Evolutionary conservation across 2,113 vertebrate genomes (phyloP).

Genomic region (Xenopus laevis): DNA sequence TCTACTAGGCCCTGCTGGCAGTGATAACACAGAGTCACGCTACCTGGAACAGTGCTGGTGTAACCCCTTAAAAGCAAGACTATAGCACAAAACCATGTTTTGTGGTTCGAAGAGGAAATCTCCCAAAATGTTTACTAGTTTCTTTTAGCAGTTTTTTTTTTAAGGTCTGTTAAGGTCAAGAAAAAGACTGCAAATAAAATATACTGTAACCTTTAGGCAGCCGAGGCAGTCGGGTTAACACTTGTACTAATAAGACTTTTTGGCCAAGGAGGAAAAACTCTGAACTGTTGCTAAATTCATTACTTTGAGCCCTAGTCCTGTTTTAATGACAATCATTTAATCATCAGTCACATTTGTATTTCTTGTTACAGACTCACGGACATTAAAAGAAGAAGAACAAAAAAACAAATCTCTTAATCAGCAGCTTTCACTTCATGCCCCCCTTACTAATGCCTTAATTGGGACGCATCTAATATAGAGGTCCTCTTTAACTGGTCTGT

Average conservation of each 20-base stretch:
- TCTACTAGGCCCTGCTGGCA: too few species aligned
- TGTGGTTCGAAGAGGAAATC: neutral
- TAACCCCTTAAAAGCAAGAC: neutral
- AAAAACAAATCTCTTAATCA: neutral
- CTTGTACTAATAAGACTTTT: neutral
- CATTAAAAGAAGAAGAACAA: too few species aligned
- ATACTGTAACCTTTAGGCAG: too few species aligned
- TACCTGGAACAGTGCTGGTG: too few species aligned
- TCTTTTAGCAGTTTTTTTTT: conserved; percentile 11
- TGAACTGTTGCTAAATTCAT: neutral
- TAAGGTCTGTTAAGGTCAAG: conserved; percentile 26
- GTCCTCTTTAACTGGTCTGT: conserved; percentile 8
- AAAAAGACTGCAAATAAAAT: neutral
- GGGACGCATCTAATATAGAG: neutral
- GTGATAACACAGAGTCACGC: too few species aligned
- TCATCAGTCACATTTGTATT: too few species aligned
- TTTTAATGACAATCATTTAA: too few species aligned
- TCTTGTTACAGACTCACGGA: too few species aligned
- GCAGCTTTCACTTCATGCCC: conserved; percentile 10
- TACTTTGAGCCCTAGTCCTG: too few species aligned
- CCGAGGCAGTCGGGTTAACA: neutral
- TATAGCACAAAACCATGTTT: neutral
- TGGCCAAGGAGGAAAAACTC: neutral
- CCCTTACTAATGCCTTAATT: neutral
- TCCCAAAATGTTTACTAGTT: conserved; percentile 27